Base-by-base conservation (phyloP, 2,888 invertebrate species). In the Drosophila kanekoi region DNA sequence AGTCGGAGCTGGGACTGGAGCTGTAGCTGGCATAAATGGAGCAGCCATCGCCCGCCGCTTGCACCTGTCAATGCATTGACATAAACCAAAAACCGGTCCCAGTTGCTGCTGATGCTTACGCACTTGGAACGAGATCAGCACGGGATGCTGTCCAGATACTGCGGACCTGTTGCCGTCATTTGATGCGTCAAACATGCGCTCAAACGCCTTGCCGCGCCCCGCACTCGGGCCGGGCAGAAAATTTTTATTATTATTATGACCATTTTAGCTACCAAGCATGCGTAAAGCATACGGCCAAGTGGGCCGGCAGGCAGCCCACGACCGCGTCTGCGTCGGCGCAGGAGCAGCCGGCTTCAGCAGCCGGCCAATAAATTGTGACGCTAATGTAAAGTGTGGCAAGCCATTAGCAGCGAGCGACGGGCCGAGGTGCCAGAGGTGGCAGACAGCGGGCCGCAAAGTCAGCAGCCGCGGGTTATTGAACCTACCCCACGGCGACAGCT, bases 351-450 rank as follows among this genome's bases (percentile, higher is more conserved):
- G 53, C 43, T 43, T 47, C 72, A 68, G 71, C 81, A 78, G 66
- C 65, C 60, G 77, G 70, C 81, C 87, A 87, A 84, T 84, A 84
- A 84, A 84, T 84, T 89, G 88, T 87, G 84, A 89, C 84, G 84
- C 84, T 84, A 89, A 87, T 84, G 84, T 87, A 89, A 89, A 84
- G 89, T 85, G 84, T 82, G 89, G 89, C 84, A 87, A 85, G 87
- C 81, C 89, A 89, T 81, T 89, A 80, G 77, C 83, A 72, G 76
- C 72, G 69, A 80, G 77, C 83, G 74, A 74, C 72, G 70, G 63
- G 47, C 14, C 23, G 49, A 69, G 62, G 56, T 57, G 66, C 56
- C 18, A 43, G 71, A 43, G 43, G 14, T 23, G 38, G 43, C 20
- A 9, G 40, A 14, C 51, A 38, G 57, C 14, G 37, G 37, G 45